These are phyloP conservation scores for Drosophila teissieri DNA, from an alignment of 1,140 invertebrate species.

Conservation along the genomic window DNA sequence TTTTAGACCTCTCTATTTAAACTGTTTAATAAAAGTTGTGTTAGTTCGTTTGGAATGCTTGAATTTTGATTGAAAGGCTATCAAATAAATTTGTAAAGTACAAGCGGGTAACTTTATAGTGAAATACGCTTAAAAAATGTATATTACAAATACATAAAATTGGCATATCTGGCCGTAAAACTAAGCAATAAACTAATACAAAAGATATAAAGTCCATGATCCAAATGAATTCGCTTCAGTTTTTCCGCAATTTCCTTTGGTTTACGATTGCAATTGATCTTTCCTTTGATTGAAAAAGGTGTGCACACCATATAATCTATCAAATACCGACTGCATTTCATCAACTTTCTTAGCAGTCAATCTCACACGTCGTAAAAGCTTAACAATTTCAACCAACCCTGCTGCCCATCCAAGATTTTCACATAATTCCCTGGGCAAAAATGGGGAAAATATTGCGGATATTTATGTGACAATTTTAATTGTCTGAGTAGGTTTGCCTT, in stretches of 20 bases:
- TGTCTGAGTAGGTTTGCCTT: conserved; percentile 69
- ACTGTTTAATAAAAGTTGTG: too few relatives aligned
- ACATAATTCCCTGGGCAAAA: conserved; percentile 69
- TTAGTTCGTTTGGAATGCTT: too few relatives aligned
- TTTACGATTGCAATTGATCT: conserved; percentile 30
- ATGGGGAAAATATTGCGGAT: conserved; percentile 63
- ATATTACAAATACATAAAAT: background rate
- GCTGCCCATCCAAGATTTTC: conserved; percentile 64
- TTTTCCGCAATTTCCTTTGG: background rate
- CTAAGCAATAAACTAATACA: background rate
- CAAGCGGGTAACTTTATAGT: too few relatives aligned
- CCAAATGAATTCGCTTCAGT: background rate
- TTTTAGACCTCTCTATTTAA: background rate
- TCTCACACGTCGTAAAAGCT: conserved; percentile 73
- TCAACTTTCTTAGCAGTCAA: conserved; percentile 30
- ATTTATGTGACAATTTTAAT: conserved; percentile 79
- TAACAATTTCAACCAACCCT: conserved; percentile 40
- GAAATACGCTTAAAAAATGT: background rate
- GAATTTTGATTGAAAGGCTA: too few relatives aligned
- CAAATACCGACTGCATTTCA: conserved; percentile 1
- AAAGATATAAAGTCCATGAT: background rate
- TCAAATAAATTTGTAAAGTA: too few relatives aligned
- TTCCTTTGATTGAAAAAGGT: conserved; percentile 4
- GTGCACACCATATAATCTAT: conserved; percentile 12
- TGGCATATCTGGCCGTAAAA: background rate